Percentiles rank a stretch among this genome's conserved stretches.
phyloP scores from a whole-genome alignment of 2,797 vertebrate genomes.

The Hirundo rustica region DNA sequence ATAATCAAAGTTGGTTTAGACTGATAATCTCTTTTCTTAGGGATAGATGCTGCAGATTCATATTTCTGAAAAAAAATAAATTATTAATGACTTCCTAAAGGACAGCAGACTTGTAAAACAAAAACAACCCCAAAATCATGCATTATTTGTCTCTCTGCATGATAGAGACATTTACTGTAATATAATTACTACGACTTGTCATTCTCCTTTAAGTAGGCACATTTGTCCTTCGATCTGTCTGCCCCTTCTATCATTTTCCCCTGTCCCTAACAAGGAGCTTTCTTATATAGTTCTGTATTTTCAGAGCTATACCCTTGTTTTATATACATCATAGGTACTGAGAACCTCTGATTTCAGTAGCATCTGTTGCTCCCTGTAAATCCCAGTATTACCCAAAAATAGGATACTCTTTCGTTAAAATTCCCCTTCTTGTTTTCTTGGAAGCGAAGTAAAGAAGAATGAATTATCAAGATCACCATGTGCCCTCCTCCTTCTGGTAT shows the following conservation, averaged over 20 bases:
- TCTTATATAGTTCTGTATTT: background rate
- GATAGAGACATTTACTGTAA: background rate
- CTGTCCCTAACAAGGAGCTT: background rate
- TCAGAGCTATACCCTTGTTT: background rate
- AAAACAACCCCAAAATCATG: background rate
- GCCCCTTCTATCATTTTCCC: background rate
- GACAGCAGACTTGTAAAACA: background rate
- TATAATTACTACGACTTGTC: background rate
- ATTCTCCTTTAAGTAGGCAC: background rate
- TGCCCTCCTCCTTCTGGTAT: background rate
- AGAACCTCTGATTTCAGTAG: background rate
- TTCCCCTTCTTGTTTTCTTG: background rate
- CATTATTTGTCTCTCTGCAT: background rate
- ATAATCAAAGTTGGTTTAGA: background rate
- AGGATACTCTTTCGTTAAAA: background rate
- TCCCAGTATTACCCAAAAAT: background rate
- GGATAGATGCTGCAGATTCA: background rate
- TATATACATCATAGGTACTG: background rate
- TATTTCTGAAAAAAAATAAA: background rate
- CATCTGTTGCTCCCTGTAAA: background rate
- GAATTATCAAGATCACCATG: background rate
- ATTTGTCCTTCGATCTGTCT: background rate
- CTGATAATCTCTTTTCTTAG: background rate
- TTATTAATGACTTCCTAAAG: background rate
- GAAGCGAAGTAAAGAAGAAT: background rate